These are phyloP conservation scores for Callitettix versicolor DNA, from an alignment of 1,140 invertebrate genomes.

Conservation along the genomic window DNA sequence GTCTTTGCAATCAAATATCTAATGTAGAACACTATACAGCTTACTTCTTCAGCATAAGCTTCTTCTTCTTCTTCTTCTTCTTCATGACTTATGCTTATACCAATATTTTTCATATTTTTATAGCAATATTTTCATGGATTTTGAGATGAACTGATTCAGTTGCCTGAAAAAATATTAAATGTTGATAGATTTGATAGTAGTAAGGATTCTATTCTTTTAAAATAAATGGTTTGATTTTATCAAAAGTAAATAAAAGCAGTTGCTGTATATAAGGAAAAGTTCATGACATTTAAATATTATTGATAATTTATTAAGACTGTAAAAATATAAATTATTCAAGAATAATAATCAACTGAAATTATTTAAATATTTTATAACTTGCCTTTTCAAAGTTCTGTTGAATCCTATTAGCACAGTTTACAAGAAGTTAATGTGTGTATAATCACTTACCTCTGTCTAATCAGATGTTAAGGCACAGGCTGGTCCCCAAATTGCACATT, in stretches of 20 bases:
- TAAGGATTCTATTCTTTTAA: too few relatives aligned
- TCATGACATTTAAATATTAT: too few relatives aligned
- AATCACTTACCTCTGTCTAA: constrained; percentile 40
- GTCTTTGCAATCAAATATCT: constrained; percentile 32
- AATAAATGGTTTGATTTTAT: too few relatives aligned
- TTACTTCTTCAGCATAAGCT: constrained; percentile 31
- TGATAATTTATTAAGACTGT: background rate
- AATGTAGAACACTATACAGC: constrained; percentile 33
- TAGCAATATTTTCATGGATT: constrained; percentile 37
- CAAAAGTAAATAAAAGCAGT: too few relatives aligned
- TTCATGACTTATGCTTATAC: constrained; percentile 32
- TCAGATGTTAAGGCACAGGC: constrained; percentile 26
- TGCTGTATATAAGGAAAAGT: too few relatives aligned
- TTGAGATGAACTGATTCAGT: constrained; percentile 32
- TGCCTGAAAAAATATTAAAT: background rate
- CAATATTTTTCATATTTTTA: too few relatives aligned
- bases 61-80: too few relatives aligned
- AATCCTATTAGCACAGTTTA: constrained; percentile 40
- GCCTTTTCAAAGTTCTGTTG: constrained; percentile 38
- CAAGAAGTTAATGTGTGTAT: constrained; percentile 38
- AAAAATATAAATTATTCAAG: background rate
- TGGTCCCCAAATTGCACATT: constrained; percentile 38
- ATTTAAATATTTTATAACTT: too few relatives aligned
- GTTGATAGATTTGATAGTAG: too few relatives aligned
- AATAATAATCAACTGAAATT: too few relatives aligned